Base-by-base conservation (phyloP, 2,888 invertebrate genomes). In the Drosophila ustulata region DNA sequence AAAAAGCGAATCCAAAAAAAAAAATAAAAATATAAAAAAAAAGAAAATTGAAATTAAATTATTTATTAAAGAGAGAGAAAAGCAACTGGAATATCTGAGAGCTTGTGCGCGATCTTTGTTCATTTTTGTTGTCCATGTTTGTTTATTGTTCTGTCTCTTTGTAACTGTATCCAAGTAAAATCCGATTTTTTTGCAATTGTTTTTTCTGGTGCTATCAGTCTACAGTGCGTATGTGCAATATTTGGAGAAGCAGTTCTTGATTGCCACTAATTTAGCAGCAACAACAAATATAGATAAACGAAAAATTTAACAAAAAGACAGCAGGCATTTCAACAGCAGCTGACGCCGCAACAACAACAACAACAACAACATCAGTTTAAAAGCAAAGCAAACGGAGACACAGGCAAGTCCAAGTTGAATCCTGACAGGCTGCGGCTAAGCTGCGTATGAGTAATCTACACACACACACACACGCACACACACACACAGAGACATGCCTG, bases 191-290 rank as follows among this genome's bases (percentile, higher is more conserved):
- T 59, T 49, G 25, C 59, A 57, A 62, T 77, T 77, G 8, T 77
- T 77, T 76, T 79, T 75, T 76, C 43, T 67, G 45, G 75, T 80
- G 80, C 41, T 39, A 74, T 64, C 52, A 46, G 52, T 39, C 62
- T 47, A 66, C 87, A 86, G 83, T 83, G 83, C 88, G 86, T 80
- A 75, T 83, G 83, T 83, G 81, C 58, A 70, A 81, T 75, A 66
- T 66, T 57, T 63, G 34, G 11, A 64, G 37, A 52, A 51, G 34
- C 51, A 57, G 47, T 51, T 52, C 45, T 51, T 28, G 49, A 37
- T 5, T 28, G 30, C 30, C 6, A 43, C 39, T 9, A 41, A 69
- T 55, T 53, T 46, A 45, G 13, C 23, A 64, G 39, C 47, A 53
- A n/a, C 25, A 43, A 32, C 6, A 55, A 39, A 49, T 62, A 6